A percentile compares a stretch with the other conserved stretches of the same genome.
Evolutionary conservation across 2,888 invertebrate genomes (phyloP).

Genomic region (Lumbricus terrestris): DNA sequence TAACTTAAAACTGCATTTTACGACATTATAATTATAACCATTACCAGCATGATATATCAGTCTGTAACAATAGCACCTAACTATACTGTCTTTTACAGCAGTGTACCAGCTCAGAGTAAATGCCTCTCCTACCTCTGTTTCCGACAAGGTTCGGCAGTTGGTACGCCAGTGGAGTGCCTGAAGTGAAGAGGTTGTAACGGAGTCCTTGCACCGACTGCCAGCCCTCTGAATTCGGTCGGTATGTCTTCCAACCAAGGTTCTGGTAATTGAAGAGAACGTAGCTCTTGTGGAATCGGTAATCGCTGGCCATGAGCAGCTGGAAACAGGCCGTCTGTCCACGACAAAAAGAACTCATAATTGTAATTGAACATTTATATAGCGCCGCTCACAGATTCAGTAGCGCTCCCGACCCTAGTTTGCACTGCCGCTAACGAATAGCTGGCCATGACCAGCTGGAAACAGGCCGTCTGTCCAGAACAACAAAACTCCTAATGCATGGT

Average conservation of each 20-base stretch:
- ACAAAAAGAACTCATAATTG: too few species aligned
- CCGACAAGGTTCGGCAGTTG: background rate
- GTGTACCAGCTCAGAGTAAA: background rate
- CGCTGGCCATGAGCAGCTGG: constrained; percentile 24
- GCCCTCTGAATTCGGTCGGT: background rate
- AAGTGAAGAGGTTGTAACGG: background rate
- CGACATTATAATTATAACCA: too few species aligned
- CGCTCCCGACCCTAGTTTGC: too few species aligned
- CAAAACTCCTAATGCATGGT: background rate
- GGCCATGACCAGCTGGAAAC: constrained; percentile 26
- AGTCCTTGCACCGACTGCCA: background rate
- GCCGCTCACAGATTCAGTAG: too few species aligned
- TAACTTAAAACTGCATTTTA: too few species aligned
- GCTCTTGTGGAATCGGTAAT: background rate
- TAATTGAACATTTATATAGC: too few species aligned
- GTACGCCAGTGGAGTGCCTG: background rate
- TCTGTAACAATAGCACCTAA: too few species aligned
- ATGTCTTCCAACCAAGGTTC: constrained; percentile 17
- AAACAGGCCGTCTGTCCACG: constrained; percentile 25
- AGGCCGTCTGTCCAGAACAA: constrained; percentile 17
- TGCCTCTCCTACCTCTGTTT: background rate
- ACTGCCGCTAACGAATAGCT: too few species aligned
- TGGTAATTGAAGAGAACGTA: constrained; percentile 26
- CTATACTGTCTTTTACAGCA: too few species aligned
- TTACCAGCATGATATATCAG: too few species aligned